These are phyloP conservation scores for Babyrousa celebensis DNA, from an alignment of 2,797 vertebrate genomes.

Conservation along the genomic window DNA sequence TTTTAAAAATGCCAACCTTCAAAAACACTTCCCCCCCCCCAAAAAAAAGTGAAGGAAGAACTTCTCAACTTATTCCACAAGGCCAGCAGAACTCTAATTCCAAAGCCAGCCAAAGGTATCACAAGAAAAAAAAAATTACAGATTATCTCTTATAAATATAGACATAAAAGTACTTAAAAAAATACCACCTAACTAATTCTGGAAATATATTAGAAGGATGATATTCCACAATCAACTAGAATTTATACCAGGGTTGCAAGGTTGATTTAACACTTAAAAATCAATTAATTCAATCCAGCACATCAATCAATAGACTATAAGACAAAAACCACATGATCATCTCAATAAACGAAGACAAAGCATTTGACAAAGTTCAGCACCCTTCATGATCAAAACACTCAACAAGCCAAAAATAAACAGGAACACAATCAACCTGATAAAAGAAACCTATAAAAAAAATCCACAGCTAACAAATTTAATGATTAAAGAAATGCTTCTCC, in stretches of 20 bases:
- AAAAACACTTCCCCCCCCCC: background rate
- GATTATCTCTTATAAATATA: background rate
- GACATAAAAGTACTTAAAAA: background rate
- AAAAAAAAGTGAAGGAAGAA: background rate
- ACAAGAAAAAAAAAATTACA: background rate
- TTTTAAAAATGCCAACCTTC: background rate
- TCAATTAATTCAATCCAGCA: background rate
- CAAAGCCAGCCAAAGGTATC: background rate
- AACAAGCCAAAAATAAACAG: background rate
- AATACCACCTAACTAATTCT: background rate
- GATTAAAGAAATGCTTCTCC: background rate
- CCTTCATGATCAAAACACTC: background rate
- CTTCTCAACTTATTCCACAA: background rate
- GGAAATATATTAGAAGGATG: constrained; percentile 17
- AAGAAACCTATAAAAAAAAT: background rate
- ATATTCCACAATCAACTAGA: background rate
- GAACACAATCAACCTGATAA: background rate
- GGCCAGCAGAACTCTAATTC: background rate
- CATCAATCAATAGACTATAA: background rate
- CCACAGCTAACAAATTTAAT: background rate
- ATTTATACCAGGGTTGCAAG: constrained; percentile 8
- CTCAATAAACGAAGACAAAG: background rate
- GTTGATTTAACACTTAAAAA: background rate
- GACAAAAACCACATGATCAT: background rate
- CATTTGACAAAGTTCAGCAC: background rate